Conservation (phyloP, 2,888 invertebrate genomes). For the Tetrapedia diversipes region DNA sequence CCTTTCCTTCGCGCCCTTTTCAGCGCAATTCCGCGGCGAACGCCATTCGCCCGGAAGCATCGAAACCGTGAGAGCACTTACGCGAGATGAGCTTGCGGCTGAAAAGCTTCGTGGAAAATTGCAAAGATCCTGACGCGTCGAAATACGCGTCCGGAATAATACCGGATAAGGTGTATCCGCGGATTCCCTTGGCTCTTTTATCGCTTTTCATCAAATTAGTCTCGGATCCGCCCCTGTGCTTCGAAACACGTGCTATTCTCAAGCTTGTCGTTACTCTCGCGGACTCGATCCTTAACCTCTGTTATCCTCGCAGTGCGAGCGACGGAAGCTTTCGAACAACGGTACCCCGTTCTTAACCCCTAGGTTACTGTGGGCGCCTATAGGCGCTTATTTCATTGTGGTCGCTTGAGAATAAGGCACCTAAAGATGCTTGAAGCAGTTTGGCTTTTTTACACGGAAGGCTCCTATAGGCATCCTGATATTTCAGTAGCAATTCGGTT, state of each 20-base stretch:
- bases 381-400: too few relatives aligned
- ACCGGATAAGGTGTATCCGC: slow-evolving; percentile 16
- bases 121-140: slow-evolving; percentile 44
- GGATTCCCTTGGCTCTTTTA: slow-evolving; percentile 19
- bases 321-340: too few relatives aligned
- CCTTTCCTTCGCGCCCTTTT: slow-evolving; percentile 45
- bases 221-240: slow-evolving; percentile 39
- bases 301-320: too few relatives aligned
- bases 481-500: too few relatives aligned
- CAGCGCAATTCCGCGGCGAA: slow-evolving; percentile 36
- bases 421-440: too few relatives aligned
- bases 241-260: slow-evolving; percentile 29
- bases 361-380: too few relatives aligned
- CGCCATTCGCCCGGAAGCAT: slow-evolving; percentile 39
- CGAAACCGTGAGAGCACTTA: slow-evolving; percentile 58
- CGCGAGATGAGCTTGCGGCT: slow-evolving; percentile 63
- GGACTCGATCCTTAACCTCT: too few relatives aligned
- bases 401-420: too few relatives aligned
- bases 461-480: too few relatives aligned
- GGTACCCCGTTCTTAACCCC: too few relatives aligned
- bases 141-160: slow-evolving; percentile 40
- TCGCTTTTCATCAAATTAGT: slow-evolving; percentile 53
- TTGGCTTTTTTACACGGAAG: too few relatives aligned
- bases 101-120: slow-evolving; percentile 60
- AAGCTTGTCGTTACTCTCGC: not conserved